Evolutionary conservation across 2,113 vertebrate genomes (phyloP), one percentile per base, ranked within the genome.

Genomic region (Phainopepla nitens): DNA sequence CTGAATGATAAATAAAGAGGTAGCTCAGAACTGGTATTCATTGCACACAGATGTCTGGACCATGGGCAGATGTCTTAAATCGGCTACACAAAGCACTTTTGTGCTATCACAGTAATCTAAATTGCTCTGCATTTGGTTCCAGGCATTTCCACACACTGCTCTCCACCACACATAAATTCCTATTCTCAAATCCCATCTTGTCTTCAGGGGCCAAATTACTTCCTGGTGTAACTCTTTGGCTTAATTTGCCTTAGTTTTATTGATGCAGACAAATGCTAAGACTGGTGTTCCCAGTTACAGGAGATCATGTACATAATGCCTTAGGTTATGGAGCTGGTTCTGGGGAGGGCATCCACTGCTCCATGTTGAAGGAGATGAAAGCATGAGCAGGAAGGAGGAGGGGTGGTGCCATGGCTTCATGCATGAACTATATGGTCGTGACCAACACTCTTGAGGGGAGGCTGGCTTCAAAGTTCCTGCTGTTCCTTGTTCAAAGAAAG

Each of bases 11-110:
- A 96, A 95, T 94, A 90, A 90, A 93, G 69, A 92, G 69, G 90
- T 76, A 89, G 76, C 72, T 94, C 80, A 89, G 28, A 96, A 76
- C 70, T 71, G 49, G 89, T 88, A 96, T 96, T 96, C 95, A 97
- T 78, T 89, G 76, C 85, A 86, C 94, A 94, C 96, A 97, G 93
- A 95, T 88, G 94, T 93, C 94, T 96, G 96, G 85, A 87, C 88
- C 49, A 75, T 56, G 61, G 93, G 92, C 90, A 97, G 95, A 95
- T 96, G 89, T 94, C 95, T 96, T 96, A 97, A 93, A 96, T 95
- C 35, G 53, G 84, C 94, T 68, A 42, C 86, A 94, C 92, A 94
- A 92, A 96, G 83, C 14, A 3, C 88, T 96, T 96, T 93, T 96
- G 92, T 96, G 61, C 86, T 94, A 92, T 95, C 93, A 64, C 79